Evolutionary conservation across 2,888 invertebrate species (phyloP).

Genomic region (Perizoma flavofasciatum): DNA sequence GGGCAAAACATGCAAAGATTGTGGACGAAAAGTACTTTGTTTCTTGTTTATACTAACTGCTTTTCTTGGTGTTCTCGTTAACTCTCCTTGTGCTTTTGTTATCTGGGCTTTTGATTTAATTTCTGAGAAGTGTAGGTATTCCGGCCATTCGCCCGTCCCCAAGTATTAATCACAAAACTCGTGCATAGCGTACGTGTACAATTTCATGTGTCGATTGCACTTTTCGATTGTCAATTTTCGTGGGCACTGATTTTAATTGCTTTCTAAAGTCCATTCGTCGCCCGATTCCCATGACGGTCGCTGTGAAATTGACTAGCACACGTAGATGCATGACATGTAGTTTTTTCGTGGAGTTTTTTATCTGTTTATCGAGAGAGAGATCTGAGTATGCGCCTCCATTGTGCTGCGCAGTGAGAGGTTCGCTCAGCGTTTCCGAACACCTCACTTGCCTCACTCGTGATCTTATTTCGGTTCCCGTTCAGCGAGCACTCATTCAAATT

Average conservation of each 20-base stretch:
- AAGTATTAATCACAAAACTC: slow-evolving; percentile 43
- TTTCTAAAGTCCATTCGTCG: slow-evolving; percentile 79
- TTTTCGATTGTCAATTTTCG: slow-evolving; percentile 65
- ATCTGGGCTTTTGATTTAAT: slow-evolving; percentile 1
- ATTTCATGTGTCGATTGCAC: slow-evolving; percentile 70
- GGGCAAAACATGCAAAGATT: slow-evolving; percentile 41
- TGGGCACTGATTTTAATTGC: slow-evolving; percentile 79
- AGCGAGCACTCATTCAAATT: slow-evolving; percentile 75
- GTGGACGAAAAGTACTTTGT: slow-evolving; percentile 9
- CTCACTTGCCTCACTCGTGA: slow-evolving; percentile 66
- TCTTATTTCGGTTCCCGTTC: slow-evolving; percentile 76
- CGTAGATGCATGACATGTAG: slow-evolving; percentile 83
- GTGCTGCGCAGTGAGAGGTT: slow-evolving; percentile 69
- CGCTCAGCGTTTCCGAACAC: slow-evolving; percentile 56
- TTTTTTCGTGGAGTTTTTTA: slow-evolving; percentile 70
- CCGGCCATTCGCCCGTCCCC: slow-evolving; percentile 23
- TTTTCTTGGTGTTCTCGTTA: not conserved
- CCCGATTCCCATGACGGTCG: slow-evolving; percentile 81
- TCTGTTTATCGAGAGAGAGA: slow-evolving; percentile 76
- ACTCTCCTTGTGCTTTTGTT: slow-evolving; percentile 1
- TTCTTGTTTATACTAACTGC: slow-evolving; percentile 5
- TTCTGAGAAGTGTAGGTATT: slow-evolving; percentile 9
- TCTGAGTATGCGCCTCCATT: slow-evolving; percentile 77
- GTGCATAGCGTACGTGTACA: slow-evolving; percentile 57
- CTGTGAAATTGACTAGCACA: slow-evolving; percentile 81